Evolutionary conservation across 2,888 invertebrate species (phyloP).

Genomic region (Malachius bipustulatus): DNA sequence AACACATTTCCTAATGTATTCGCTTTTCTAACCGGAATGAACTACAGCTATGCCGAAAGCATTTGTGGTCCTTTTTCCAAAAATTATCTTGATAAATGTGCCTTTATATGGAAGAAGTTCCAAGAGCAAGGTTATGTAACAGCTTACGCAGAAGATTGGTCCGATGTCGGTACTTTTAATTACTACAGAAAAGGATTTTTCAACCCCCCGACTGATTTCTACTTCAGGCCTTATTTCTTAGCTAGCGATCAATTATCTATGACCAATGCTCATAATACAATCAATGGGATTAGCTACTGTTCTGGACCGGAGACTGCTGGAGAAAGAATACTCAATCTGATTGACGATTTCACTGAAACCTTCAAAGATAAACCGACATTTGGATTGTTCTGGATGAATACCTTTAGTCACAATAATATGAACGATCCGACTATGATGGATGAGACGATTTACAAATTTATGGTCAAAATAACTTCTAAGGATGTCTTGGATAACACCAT

Average conservation of each 20-base stretch:
- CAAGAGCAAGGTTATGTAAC: slow-evolving; percentile 60
- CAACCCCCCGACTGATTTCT: slow-evolving; percentile 68
- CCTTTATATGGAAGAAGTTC: slow-evolving; percentile 69
- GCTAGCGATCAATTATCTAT: slow-evolving; percentile 49
- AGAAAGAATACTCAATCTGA: slow-evolving; percentile 58
- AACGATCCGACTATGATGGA: slow-evolving; percentile 63
- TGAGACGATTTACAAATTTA: slow-evolving; percentile 45
- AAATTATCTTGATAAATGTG: slow-evolving; percentile 54
- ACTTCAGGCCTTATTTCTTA: slow-evolving; percentile 59
- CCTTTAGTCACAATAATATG: slow-evolving; percentile 60
- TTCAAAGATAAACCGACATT: slow-evolving; percentile 50
- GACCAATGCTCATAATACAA: slow-evolving; percentile 35
- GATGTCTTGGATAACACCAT: slow-evolving; percentile 53
- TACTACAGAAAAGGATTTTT: slow-evolving; percentile 60
- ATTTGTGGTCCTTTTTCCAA: slow-evolving; percentile 38
- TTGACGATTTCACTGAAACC: slow-evolving; percentile 50
- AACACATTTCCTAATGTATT: slow-evolving; percentile 87
- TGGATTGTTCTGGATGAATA: slow-evolving; percentile 70
- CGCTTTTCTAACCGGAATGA: slow-evolving; percentile 63
- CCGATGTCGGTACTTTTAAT: slow-evolving; percentile 45
- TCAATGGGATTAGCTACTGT: slow-evolving; percentile 44
- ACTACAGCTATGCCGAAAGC: slow-evolving; percentile 34
- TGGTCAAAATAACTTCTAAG: slow-evolving; percentile 46
- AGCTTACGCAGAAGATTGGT: slow-evolving; percentile 67
- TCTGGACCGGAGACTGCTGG: slow-evolving; percentile 51